These are phyloP conservation scores for Spongilla lacustris DNA, from an alignment of 37 sponge, comb jelly and placozoan genomes.

Conservation along the genomic window DNA sequence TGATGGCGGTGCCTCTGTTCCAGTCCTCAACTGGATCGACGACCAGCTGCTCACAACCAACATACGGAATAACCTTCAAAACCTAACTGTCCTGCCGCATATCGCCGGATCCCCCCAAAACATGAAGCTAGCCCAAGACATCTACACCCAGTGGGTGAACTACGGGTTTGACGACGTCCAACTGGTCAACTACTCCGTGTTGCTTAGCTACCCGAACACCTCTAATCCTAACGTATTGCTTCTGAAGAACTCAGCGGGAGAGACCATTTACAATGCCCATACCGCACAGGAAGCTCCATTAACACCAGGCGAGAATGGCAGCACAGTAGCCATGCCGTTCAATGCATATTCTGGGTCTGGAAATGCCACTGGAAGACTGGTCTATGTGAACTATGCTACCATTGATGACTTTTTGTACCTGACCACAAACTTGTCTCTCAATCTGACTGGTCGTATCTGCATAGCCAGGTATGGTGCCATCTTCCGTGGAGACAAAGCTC, in stretches of 20 bases:
- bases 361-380: conserved; percentile 63
- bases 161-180: conserved; percentile 72
- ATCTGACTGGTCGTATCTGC: conserved; percentile 65
- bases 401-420: conserved; percentile 81
- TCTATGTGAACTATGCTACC: conserved; percentile 95
- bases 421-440: conserved; percentile 16
- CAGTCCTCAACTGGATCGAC: no score
- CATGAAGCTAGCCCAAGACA: conserved; percentile 49
- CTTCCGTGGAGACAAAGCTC: conserved; percentile 87
- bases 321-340: conserved; percentile 79
- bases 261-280: conserved; percentile 38
- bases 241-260: conserved; percentile 8
- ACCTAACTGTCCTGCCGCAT: conserved; percentile 72
- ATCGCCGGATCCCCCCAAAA: conserved; percentile 73
- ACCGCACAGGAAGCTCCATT: conserved; percentile 67
- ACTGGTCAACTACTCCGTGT: conserved; percentile 66
- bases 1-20: no score
- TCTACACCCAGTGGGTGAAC: conserved; percentile 64
- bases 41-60: no score
- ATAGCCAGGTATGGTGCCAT: conserved; percentile 84
- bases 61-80: neutral
- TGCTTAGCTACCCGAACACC: conserved; percentile 62
- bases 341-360: conserved; percentile 82
- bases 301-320: conserved; percentile 61
- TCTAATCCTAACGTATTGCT: conserved; percentile 52